phyloP scores from a whole-genome alignment of 2,113 vertebrate genomes.

The Baryphthengus martii region DNA sequence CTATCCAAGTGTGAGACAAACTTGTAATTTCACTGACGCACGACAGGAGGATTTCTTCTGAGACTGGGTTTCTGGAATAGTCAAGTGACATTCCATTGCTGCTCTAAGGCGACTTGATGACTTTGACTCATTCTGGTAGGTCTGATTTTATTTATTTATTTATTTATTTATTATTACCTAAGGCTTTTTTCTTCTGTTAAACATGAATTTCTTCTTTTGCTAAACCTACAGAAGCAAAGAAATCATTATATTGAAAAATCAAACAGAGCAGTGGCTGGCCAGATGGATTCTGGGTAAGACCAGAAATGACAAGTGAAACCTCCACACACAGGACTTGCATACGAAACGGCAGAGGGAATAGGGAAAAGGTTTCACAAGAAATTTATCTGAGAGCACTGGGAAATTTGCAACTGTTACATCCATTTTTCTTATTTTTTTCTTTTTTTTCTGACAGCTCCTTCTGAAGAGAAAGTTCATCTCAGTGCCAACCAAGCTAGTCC shows the following conservation, averaged over 20 bases:
- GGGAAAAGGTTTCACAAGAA: background rate
- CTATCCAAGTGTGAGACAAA: background rate
- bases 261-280: conserved; percentile 17
- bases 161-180: background rate
- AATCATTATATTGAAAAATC: conserved; percentile 18
- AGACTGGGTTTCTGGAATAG: background rate
- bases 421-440: too few relatives aligned
- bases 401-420: background rate
- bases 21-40: background rate
- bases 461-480: background rate
- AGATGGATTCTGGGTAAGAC: conserved; percentile 51
- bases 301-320: background rate
- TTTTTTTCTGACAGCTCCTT: background rate
- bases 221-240: conserved; percentile 53
- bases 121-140: background rate
- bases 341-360: background rate
- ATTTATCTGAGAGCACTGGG: background rate
- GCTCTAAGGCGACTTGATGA: background rate
- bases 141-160: background rate
- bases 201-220: background rate
- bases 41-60: background rate
- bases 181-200: conserved; percentile 29
- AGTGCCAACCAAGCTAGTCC: background rate
- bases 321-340: background rate
- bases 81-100: background rate